phyloP scores from a whole-genome alignment of 2,113 vertebrate species.

The Erpornis zantholeuca region DNA sequence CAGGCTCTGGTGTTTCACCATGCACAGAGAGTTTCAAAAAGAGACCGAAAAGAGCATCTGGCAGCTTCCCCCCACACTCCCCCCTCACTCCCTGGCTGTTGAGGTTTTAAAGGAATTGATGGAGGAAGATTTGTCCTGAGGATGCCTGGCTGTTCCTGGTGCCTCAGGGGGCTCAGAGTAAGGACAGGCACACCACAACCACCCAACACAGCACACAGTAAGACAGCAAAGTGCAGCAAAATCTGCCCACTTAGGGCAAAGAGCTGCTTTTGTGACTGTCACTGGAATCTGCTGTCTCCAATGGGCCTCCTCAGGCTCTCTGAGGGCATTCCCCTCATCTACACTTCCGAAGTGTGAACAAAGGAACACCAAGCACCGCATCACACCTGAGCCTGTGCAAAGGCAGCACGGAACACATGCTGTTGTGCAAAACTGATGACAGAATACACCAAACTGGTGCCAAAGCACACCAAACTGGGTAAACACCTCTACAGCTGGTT shows the following conservation, averaged over 20 bases:
- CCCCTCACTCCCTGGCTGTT: background rate
- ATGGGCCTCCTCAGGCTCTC: fast-evolving
- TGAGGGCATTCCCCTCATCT: no score
- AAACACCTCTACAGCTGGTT: background rate
- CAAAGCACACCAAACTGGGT: no score
- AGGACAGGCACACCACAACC: background rate
- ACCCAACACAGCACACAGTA: fast-evolving
- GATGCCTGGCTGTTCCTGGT: background rate
- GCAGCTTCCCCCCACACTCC: conserved; percentile 15
- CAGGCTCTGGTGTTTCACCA: conserved; percentile 66
- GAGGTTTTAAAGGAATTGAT: conserved; percentile 64
- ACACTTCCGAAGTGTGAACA: background rate
- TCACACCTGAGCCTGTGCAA: background rate
- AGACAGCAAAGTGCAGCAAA: background rate
- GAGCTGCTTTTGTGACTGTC: background rate
- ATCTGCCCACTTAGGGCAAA: background rate
- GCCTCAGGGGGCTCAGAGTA: background rate
- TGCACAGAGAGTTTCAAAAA: conserved; percentile 67
- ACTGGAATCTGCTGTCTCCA: background rate
- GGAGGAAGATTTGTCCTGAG: conserved; percentile 44
- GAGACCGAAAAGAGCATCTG: conserved; percentile 73
- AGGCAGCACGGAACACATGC: background rate
- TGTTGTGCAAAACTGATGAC: no score
- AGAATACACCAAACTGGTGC: background rate
- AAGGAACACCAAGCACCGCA: background rate